Conservation (phyloP, 53 echinoderm and acorn worm species). For the Echinarachnius parma region DNA sequence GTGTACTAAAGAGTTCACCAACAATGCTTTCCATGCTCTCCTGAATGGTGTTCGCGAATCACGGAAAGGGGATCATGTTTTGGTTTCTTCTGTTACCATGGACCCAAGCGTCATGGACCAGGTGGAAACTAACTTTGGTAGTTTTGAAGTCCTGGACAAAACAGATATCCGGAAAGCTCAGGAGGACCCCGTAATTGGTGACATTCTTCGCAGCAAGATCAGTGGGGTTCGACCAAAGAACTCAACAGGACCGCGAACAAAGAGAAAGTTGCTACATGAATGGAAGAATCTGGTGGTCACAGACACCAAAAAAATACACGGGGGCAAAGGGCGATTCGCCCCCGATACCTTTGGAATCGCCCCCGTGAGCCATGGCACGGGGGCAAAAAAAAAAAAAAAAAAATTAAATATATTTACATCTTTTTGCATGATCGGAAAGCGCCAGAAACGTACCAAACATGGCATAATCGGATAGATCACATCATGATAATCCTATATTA, state of each 20-base stretch:
- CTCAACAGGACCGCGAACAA: not conserved
- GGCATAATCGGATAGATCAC: too few species aligned
- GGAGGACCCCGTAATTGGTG: not conserved
- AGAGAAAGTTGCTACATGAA: constrained; percentile 41
- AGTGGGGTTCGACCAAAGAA: not conserved
- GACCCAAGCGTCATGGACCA: not conserved
- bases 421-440: too few species aligned
- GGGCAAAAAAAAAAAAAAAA: too few species aligned
- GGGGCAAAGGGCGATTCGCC: too few species aligned
- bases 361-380: too few species aligned
- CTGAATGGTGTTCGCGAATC: not conserved
- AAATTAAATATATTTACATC: too few species aligned
- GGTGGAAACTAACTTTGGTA: not conserved
- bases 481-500: too few species aligned
- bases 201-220: not conserved
- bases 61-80: not conserved
- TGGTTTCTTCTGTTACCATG: not conserved
- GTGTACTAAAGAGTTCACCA: constrained; percentile 10
- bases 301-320: constrained; percentile 1
- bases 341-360: too few species aligned
- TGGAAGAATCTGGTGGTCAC: constrained; percentile 19
- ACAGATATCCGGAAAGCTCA: not conserved
- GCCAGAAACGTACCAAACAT: too few species aligned
- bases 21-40: not conserved
- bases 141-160: not conserved